Evolutionary conservation across 2,888 invertebrate genomes (phyloP).

Genomic region (Diarsia rubi): DNA sequence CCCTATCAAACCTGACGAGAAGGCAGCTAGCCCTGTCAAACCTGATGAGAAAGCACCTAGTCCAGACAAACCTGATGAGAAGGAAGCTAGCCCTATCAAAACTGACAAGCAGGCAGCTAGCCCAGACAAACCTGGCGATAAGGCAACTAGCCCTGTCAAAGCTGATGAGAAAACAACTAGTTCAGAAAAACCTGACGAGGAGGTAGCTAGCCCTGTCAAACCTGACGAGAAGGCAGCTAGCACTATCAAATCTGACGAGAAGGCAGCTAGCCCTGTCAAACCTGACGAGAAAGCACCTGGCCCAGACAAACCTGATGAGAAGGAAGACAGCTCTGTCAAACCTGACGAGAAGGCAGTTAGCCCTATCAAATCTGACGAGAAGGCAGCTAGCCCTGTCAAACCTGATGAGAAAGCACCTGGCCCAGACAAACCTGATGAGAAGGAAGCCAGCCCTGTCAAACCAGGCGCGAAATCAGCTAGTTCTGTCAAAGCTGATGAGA

Average conservation of each 20-base stretch:
- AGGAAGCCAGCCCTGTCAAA: background rate
- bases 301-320: constrained; percentile 19
- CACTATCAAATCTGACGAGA: no score
- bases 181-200: constrained; percentile 25
- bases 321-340: no score
- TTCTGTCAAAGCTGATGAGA: background rate
- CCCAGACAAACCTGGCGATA: background rate
- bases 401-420: constrained; percentile 3
- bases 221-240: background rate
- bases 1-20: constrained; percentile 1
- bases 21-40: constrained; percentile 9
- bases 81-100: background rate
- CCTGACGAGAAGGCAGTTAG: constrained; percentile 17
- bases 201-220: background rate
- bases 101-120: constrained; percentile 6
- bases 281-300: constrained; percentile 4
- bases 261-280: background rate
- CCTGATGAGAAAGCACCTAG: constrained; percentile 19
- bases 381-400: background rate
- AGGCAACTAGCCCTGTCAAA: background rate
- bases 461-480: background rate
- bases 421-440: background rate
- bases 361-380: background rate
- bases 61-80: background rate
- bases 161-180: background rate